Evolutionary conservation across 2,797 vertebrate species (phyloP).

Genomic region (Holocentrus rufus): DNA sequence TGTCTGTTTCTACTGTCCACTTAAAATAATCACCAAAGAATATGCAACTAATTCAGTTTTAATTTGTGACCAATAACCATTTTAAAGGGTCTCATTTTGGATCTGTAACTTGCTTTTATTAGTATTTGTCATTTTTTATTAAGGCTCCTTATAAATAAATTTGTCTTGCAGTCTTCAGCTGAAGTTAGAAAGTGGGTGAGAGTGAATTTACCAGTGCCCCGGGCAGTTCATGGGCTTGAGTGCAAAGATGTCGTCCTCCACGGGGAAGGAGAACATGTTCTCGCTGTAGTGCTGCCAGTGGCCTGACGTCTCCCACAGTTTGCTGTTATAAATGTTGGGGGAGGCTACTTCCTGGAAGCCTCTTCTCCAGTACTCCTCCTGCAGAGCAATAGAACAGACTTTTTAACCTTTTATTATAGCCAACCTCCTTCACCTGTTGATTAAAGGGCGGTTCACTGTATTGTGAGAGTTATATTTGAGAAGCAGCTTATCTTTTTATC

Average conservation of each 20-base stretch:
- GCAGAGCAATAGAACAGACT: constrained; percentile 29
- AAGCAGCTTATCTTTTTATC: constrained; percentile 9
- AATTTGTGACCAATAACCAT: too few relatives aligned
- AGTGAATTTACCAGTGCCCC: constrained; percentile 88
- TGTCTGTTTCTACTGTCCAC: neutral
- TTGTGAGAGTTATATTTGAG: constrained; percentile 76
- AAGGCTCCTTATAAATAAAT: too few relatives aligned
- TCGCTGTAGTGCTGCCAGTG: constrained; percentile 96
- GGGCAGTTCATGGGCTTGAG: constrained; percentile 99
- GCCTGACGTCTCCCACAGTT: constrained; percentile 94
- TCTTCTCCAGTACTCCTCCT: constrained; percentile 90
- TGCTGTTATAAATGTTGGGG: constrained; percentile 93
- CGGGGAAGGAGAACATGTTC: constrained; percentile 94
- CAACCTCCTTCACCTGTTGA: constrained; percentile 79
- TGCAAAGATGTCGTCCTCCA: constrained; percentile 93
- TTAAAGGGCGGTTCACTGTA: constrained; percentile 83
- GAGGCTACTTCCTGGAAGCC: constrained; percentile 93
- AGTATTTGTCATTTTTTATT: too few relatives aligned
- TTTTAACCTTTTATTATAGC: constrained; percentile 20
- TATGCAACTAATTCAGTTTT: neutral
- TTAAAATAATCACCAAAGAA: neutral
- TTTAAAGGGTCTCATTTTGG: too few relatives aligned
- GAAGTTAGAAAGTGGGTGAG: neutral
- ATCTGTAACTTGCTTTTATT: too few relatives aligned
- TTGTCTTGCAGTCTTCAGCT: neutral